These are phyloP conservation scores for Melanogrammus aeglefinus DNA, from an alignment of 2,797 vertebrate species.

Conservation along the genomic window DNA sequence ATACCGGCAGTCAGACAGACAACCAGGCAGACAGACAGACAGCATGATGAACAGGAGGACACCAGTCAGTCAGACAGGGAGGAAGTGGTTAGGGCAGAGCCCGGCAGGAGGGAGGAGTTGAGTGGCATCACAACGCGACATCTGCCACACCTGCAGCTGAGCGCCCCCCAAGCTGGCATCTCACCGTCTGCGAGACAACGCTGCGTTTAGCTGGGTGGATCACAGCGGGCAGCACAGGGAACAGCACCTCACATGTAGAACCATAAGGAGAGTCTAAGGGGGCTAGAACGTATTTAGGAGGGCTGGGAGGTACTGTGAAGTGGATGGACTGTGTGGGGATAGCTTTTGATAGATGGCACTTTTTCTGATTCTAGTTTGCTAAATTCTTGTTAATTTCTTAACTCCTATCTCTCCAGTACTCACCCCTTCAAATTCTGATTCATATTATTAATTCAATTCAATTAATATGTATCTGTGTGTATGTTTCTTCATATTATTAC, in stretches of 20 bases:
- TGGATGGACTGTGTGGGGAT: background rate
- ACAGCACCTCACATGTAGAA: background rate
- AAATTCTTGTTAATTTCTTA: background rate
- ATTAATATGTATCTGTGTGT: no score
- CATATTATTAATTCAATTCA: no score
- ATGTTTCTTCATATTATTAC: background rate
- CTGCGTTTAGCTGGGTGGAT: conserved; percentile 17
- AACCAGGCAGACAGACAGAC: background rate
- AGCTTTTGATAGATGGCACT: background rate
- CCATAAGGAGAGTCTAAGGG: no score
- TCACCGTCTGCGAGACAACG: conserved; percentile 20
- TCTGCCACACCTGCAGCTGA: conserved; percentile 31
- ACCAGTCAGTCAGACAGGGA: conserved; percentile 29
- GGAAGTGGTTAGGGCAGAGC: conserved; percentile 27
- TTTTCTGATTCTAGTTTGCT: background rate
- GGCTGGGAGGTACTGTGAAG: background rate
- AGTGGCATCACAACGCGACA: conserved; percentile 41
- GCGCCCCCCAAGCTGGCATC: conserved; percentile 17
- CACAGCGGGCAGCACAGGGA: conserved; percentile 15
- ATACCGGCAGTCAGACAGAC: background rate
- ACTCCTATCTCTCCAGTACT: background rate
- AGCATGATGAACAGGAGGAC: background rate
- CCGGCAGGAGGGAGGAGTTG: conserved; percentile 34
- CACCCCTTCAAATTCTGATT: background rate
- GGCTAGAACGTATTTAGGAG: background rate